Evolutionary conservation across 2,113 vertebrate genomes (phyloP).

Genomic region (Scalopus aquaticus): DNA sequence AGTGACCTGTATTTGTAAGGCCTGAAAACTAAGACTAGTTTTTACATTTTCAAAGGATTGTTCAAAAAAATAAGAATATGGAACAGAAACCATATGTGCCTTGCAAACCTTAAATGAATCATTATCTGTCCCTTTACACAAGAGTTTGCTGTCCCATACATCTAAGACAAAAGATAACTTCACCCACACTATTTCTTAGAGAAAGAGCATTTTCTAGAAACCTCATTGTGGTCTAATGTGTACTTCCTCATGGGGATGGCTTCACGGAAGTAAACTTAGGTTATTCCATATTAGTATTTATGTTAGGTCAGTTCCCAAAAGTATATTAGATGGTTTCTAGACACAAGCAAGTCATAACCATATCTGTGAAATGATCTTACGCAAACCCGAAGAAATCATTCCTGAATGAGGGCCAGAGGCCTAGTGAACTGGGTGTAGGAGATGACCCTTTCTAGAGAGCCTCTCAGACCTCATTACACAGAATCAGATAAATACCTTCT

Average conservation of each 20-base stretch:
- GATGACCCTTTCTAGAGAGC: not conserved
- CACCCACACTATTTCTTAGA: not conserved
- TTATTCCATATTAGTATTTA: not conserved
- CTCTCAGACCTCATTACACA: not conserved
- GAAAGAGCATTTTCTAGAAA: constrained; percentile 37
- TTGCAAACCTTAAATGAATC: not conserved
- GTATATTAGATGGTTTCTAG: not conserved
- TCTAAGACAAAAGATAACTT: not conserved
- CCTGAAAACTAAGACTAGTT: not conserved
- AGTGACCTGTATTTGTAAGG: not conserved
- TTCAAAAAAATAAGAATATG: not conserved
- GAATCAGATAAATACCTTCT: not conserved
- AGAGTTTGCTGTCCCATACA: not conserved
- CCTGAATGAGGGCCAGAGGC: not conserved
- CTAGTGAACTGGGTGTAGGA: not conserved
- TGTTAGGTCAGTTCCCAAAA: not conserved
- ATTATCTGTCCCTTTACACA: not conserved
- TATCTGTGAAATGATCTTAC: not conserved
- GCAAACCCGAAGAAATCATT: not conserved
- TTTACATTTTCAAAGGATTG: not conserved
- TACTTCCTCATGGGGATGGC: not conserved
- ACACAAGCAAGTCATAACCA: not conserved
- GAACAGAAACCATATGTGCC: not conserved
- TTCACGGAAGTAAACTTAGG: not conserved
- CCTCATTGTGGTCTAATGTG: not conserved